Base-by-base conservation (phyloP, 2,797 vertebrate genomes). In the Cyclopterus lumpus region DNA sequence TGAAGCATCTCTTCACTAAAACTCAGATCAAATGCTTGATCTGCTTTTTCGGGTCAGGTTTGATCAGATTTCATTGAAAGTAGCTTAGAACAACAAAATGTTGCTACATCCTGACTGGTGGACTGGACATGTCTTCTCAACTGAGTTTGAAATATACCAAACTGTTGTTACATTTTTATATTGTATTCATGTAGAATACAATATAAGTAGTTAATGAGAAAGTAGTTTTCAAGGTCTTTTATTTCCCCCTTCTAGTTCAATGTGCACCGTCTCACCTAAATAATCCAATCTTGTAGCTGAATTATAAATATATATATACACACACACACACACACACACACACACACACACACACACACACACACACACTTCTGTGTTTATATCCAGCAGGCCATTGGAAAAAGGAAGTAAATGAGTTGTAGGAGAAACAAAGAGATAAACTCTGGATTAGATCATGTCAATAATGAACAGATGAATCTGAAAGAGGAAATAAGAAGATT, bases 391-490 rank as follows among this genome's bases (percentile, higher is more conserved):
- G 14, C 1, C 26, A 44, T 18, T 40, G 42, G 26, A 26, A 8
- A 71, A 67, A 63, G n/a, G 18, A 68, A 49, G 55, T 62, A 34
- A 48, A 61, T 36, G 14, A 28, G 28, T 28, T 53, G 26, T 16
- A 57, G 0, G 16, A 75, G 36, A 58, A 30, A 42, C n/a, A 63
- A 58, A 57, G 36, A 51, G 71, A 78, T 49, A 40, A 67, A 76
- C 38, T 65, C 36, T 40, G 14, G 38, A 59, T 84, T 67, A 71
- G 22, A 40, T 71, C 59, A 65, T 53, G 53, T 54, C 32, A 61
- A 77, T 77, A 67, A 66, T 48, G 48, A 74, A 71, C 73, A 55
- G 73, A 73, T 75, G 60, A 51, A 69, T 69, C 34, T 48, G 32
- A 59, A n/a, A 36, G 61, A 80, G 60, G 36, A 62, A 69, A 73